These are phyloP conservation scores for Phalacrocorax carbo DNA, from an alignment of 2,113 vertebrate genomes.

Conservation along the genomic window DNA sequence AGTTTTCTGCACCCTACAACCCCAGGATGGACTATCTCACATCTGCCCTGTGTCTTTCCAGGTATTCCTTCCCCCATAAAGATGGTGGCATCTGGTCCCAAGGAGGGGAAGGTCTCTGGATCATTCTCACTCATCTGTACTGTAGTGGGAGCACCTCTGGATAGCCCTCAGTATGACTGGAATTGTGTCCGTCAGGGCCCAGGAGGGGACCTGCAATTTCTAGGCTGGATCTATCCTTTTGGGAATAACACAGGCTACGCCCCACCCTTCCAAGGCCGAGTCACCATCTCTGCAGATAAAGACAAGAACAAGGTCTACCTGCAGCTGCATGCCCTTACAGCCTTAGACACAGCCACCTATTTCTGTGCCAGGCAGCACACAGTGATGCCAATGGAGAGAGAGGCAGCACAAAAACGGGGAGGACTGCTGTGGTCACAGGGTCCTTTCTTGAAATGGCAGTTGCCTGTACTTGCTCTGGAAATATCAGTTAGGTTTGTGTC, in stretches of 20 bases:
- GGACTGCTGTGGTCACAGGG: neutral
- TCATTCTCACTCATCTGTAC: neutral
- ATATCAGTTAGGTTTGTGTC: neutral
- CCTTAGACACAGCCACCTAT: neutral
- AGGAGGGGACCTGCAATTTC: neutral
- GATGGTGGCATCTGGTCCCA: conserved; percentile 1
- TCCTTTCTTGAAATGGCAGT: neutral
- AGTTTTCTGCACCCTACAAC: neutral
- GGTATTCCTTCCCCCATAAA: neutral
- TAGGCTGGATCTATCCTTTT: conserved; percentile 30
- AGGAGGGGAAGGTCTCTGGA: neutral
- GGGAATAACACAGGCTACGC: conserved; percentile 9
- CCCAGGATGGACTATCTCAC: neutral
- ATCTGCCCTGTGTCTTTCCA: neutral
- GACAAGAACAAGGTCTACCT: neutral
- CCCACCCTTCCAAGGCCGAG: neutral
- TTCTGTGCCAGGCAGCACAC: conserved; percentile 29
- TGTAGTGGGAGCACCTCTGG: neutral
- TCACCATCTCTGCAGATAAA: neutral
- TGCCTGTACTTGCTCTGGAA: neutral
- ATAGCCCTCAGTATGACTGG: neutral
- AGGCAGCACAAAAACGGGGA: neutral
- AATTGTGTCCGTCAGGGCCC: neutral
- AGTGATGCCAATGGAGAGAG: neutral
- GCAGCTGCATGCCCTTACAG: neutral